Evolutionary conservation across 2,113 vertebrate genomes (phyloP), one percentile per base, ranked within the genome.

Genomic region (Strix aluco): DNA sequence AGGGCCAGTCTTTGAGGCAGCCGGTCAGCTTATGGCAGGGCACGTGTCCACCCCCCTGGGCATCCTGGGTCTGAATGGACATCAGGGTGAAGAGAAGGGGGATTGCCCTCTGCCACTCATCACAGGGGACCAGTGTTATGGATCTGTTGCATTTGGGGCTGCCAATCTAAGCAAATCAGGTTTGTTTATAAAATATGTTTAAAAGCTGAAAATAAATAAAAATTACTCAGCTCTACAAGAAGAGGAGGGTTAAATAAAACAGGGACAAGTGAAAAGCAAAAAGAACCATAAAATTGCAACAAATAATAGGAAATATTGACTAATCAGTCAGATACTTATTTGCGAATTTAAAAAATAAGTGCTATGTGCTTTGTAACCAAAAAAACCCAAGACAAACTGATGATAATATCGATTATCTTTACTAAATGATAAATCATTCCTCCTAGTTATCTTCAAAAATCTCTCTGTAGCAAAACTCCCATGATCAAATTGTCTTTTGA

Each of bases 11-110:
- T 36, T 13, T 0, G 5, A 40, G 55, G 90, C 42, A 21, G 69
- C 34, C 12, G n/a, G 17, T 30, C 14, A 11, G 30, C 30, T 27
- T n/a, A 8, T 2, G 2, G 32, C 67, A 77, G 63, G 34, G 29
- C n/a, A 47, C 0, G 0, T 1, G 4, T 21, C 32, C 2, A 0
- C 34, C 49, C 36, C 40, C 3, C 0, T 2, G 44, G 25, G 67
- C 47, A 30, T n/a, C 46, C 52, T 3, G 0, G 1, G 13, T 16
- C 32, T 25, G 55, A 58, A 15, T 6, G 57, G 69, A 4, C 4
- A 3, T 19, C 5, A 0, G 1, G 1, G 34, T 18, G 29, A 65
- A 13, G 52, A 30, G 70, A 34, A 25, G 17, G n/a, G 59, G 42
- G 11, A 10, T 22, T 62, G 72, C 38, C 57, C 52, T 25, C 15